Conservation (phyloP, 2,888 invertebrate species). For the Heliconius hortense region DNA sequence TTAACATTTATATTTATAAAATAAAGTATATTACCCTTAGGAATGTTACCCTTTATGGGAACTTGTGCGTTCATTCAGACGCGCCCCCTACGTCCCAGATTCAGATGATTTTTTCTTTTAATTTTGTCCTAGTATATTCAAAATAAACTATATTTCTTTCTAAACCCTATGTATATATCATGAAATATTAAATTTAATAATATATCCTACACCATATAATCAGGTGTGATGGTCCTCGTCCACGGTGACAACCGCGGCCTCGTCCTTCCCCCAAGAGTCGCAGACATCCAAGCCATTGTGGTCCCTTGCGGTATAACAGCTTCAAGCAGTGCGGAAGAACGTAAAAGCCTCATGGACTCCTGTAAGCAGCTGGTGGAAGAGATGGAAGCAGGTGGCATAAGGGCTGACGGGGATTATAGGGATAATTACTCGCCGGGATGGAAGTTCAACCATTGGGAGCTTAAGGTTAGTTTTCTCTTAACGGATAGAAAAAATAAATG, state of each 20-base stretch:
- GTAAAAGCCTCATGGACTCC: constrained; percentile 84
- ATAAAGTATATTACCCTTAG: too few relatives aligned
- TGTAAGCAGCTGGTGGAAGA: constrained; percentile 87
- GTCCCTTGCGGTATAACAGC: constrained; percentile 98
- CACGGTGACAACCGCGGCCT: constrained; percentile 98
- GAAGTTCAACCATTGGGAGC: constrained; percentile 99
- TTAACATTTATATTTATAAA: too few relatives aligned
- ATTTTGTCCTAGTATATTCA: too few relatives aligned
- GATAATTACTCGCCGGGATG: constrained; percentile 99
- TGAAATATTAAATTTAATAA: background rate
- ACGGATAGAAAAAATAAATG: too few relatives aligned
- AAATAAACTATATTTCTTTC: too few relatives aligned
- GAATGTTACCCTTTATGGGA: too few relatives aligned
- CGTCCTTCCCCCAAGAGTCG: constrained; percentile 96
- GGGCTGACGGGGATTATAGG: constrained; percentile 92
- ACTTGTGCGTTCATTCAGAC: too few relatives aligned
- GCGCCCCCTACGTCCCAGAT: too few relatives aligned
- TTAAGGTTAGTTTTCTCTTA: constrained; percentile 83
- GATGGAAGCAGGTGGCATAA: constrained; percentile 84
- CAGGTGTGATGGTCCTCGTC: constrained; percentile 93
- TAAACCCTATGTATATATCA: background rate
- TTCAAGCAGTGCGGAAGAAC: constrained; percentile 87
- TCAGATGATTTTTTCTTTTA: too few relatives aligned
- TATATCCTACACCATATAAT: background rate
- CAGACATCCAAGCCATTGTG: constrained; percentile 92